These are phyloP conservation scores for Myiagra hebetior DNA, from an alignment of 2,113 vertebrate species.

Conservation along the genomic window DNA sequence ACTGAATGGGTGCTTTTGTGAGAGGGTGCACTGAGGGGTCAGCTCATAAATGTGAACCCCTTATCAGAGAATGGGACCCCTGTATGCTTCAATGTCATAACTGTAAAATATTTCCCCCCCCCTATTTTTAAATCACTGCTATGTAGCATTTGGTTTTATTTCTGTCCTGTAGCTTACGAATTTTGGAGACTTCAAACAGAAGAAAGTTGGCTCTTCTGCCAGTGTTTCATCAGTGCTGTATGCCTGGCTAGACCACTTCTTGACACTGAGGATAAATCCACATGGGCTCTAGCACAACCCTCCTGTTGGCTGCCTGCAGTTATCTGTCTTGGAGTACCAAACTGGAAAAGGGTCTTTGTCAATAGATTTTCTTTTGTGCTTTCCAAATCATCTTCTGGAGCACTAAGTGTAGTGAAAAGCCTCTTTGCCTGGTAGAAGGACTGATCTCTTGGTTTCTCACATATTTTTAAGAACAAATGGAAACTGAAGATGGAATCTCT, in stretches of 20 bases:
- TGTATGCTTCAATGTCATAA: background rate
- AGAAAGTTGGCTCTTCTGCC: background rate
- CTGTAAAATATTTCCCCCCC: accelerated
- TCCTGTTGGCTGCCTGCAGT: background rate
- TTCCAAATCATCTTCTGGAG: background rate
- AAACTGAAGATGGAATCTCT: background rate
- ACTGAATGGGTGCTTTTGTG: background rate
- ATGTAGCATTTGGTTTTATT: background rate
- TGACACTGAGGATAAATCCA: background rate
- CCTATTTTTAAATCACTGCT: background rate
- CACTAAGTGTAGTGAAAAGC: background rate
- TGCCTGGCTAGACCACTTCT: background rate
- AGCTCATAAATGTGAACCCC: background rate
- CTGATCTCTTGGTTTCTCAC: background rate
- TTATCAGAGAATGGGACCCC: background rate
- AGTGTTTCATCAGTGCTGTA: background rate
- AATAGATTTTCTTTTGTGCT: background rate
- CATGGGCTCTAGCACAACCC: background rate
- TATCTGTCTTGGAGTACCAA: background rate
- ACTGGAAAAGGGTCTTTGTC: background rate
- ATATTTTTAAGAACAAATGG: background rate
- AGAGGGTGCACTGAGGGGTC: background rate
- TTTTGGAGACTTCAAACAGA: background rate
- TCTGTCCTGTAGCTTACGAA: background rate
- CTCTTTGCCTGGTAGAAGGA: background rate